Evolutionary conservation across 2,797 vertebrate species (phyloP), one percentile per base, ranked within the genome.

Genomic region (Poeciliopsis gracilis): DNA sequence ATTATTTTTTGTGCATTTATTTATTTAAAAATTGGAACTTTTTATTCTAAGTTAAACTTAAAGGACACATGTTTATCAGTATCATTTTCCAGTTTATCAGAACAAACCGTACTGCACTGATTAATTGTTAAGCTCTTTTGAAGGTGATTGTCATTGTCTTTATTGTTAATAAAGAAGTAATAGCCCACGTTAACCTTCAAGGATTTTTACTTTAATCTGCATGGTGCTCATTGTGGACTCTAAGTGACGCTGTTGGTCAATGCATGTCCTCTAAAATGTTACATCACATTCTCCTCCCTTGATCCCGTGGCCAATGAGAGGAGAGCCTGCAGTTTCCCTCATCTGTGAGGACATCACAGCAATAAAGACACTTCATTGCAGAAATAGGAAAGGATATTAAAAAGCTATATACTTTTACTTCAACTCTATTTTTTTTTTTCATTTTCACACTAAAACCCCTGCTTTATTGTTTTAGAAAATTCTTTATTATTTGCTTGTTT

Each of bases 231-330:
- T 74, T 81, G 28, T 87, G 55, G 51, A 88, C 90, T 82, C 77
- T 81, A 80, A 88, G 89, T 51, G 88, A 87, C 88, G 89, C 90
- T 89, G 85, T 89, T 88, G 82, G 75, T 86, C 73, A 77, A 73
- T 36, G 30, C 59, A 77, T 81, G 36, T 66, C 7, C 33, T 25
- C 47, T 20, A 1, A 20, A 5, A 5, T 16, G 2, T 30, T 15
- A 28, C 4, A 12, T 0, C 43, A 41, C 15, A 43, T 38, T 73
- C 72, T 36, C 83, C 76, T 81, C 84, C 86, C 49, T 79, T 38
- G 10, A 18, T 51, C 7, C 16, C 0, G 11, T 47, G 15, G 8
- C 23, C 43, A 2, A 41, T 5, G 45, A 63, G 79, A 49, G 59
- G 43, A 43, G n/a, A 28, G 53, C 16, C 0, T 20, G 8, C 18